These are phyloP conservation scores for Elaphurus davidianus DNA, from an alignment of 2,113 vertebrate species.

Conservation along the genomic window DNA sequence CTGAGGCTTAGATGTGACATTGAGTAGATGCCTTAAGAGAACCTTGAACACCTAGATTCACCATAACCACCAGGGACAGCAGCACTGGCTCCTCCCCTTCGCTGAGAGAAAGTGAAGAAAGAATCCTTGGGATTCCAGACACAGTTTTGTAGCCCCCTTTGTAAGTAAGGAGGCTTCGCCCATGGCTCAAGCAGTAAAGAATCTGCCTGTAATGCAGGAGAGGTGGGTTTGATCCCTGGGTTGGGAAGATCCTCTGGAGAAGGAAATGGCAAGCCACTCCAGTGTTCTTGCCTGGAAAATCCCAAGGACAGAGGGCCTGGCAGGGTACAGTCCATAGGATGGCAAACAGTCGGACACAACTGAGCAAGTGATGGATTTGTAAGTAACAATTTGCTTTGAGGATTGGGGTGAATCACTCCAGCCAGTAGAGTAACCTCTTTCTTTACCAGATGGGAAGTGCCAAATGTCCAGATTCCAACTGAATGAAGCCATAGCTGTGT, in stretches of 20 bases:
- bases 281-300: background rate
- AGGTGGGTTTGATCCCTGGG: background rate
- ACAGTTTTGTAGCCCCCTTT: background rate
- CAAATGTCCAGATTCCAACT: background rate
- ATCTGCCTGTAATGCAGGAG: background rate
- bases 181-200: background rate
- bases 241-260: background rate
- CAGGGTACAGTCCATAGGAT: background rate
- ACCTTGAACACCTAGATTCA: background rate
- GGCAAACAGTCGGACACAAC: background rate
- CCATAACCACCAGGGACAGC: background rate
- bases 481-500: background rate
- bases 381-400: background rate
- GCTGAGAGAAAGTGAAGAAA: background rate
- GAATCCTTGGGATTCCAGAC: background rate
- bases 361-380: background rate
- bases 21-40: background rate
- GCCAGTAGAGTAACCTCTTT: background rate
- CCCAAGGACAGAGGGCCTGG: background rate
- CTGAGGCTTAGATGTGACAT: background rate
- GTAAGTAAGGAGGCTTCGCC: background rate
- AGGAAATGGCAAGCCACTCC: background rate
- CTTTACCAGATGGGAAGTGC: background rate
- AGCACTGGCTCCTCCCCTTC: background rate
- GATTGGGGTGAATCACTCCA: background rate